phyloP scores from a whole-genome alignment of 2,113 vertebrate species.

The Oplegnathus fasciatus region DNA sequence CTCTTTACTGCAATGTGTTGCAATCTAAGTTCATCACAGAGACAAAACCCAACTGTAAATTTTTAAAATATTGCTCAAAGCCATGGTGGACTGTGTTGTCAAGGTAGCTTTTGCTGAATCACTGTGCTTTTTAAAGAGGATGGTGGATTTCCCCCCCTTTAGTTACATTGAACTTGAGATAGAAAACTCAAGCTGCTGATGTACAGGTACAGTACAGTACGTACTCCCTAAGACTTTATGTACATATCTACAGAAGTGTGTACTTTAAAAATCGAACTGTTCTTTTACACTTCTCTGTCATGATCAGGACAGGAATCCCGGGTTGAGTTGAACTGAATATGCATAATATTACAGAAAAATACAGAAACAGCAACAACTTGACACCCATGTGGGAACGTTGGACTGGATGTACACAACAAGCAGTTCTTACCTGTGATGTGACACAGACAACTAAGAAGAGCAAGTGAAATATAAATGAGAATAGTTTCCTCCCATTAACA shows the following conservation, averaged over 20 bases:
- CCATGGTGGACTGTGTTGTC: not conserved
- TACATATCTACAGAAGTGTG: not conserved
- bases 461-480: not conserved
- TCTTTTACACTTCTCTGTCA: not conserved
- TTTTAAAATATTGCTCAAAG: not conserved
- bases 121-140: not conserved
- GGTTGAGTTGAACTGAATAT: not conserved
- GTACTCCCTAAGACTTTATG: not conserved
- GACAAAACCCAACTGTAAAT: not conserved
- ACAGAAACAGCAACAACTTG: not conserved
- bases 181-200: not conserved
- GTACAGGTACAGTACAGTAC: not conserved
- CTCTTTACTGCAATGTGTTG: slow-evolving; percentile 40
- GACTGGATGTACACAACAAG: not conserved
- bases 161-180: not conserved
- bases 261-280: not conserved
- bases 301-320: not conserved
- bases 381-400: not conserved
- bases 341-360: not conserved
- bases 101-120: not conserved
- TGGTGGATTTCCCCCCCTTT: not conserved
- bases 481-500: not conserved
- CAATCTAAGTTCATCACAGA: slow-evolving; percentile 2
- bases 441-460: not conserved
- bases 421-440: not conserved